Percentiles rank a stretch among this genome's conserved stretches.
Conservation (phyloP, 2,113 vertebrate species). For the Spizaetus ornatus region DNA sequence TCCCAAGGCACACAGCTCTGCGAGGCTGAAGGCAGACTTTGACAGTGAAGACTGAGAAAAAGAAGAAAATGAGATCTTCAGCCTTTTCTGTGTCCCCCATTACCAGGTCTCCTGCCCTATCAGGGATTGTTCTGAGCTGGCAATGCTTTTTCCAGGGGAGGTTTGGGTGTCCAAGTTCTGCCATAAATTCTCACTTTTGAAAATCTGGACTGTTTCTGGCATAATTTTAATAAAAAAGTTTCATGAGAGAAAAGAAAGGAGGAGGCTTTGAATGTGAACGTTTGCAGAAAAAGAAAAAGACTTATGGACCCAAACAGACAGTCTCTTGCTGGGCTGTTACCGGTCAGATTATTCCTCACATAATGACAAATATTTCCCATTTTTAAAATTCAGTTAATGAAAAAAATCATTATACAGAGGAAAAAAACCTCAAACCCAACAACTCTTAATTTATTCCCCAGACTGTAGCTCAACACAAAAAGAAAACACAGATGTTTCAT, state of each 20-base stretch:
- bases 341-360: neutral
- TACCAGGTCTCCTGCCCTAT: neutral
- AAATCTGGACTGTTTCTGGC: neutral
- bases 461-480: constrained; percentile 2
- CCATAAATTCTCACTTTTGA: neutral
- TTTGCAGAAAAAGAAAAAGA: neutral
- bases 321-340: neutral
- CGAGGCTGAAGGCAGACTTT: neutral
- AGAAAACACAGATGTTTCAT: constrained; percentile 41
- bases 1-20: neutral
- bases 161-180: neutral
- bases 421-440: neutral
- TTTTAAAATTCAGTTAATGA: neutral
- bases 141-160: neutral
- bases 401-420: neutral
- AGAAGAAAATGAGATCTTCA: neutral
- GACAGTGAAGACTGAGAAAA: neutral
- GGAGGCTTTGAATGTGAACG: neutral
- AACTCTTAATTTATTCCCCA: constrained; percentile 11
- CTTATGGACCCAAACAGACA: neutral
- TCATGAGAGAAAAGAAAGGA: neutral
- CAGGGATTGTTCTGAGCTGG: neutral
- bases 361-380: neutral
- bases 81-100: neutral
- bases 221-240: neutral